phyloP scores from a whole-genome alignment of 1,140 invertebrate species.

The Platorchestia sp. region DNA sequence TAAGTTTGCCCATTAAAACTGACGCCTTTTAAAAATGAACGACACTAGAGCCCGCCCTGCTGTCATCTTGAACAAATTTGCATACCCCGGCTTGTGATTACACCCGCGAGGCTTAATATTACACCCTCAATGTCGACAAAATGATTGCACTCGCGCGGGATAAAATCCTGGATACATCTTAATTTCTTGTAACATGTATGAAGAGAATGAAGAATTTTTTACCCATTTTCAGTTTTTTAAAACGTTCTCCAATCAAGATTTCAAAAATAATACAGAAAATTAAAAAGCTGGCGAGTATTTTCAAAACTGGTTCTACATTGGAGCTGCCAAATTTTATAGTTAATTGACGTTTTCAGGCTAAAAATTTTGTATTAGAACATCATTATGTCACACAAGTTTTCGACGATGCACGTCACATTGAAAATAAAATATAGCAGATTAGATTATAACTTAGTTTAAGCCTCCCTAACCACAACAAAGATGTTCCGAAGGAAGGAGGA shows the following conservation, averaged over 20 bases:
- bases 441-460: too few species aligned
- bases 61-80: conserved; percentile 2
- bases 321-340: too few species aligned
- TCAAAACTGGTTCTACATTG: background rate
- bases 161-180: background rate
- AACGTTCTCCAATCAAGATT: background rate
- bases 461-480: too few species aligned
- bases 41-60: background rate
- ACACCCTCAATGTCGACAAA: background rate
- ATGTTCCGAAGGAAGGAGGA: too few species aligned
- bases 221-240: background rate
- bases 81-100: background rate
- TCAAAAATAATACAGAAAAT: background rate
- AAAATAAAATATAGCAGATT: too few species aligned
- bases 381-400: too few species aligned
- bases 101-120: background rate
- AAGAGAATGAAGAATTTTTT: background rate
- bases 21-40: background rate
- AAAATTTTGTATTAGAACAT: too few species aligned
- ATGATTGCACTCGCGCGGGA: background rate
- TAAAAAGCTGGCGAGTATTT: background rate
- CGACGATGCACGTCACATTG: too few species aligned
- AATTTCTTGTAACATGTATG: background rate
- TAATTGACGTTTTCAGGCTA: too few species aligned
- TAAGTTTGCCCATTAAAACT: background rate